These are phyloP conservation scores for Zaprionus bogoriensis DNA, from an alignment of 2,888 invertebrate genomes.

Conservation along the genomic window DNA sequence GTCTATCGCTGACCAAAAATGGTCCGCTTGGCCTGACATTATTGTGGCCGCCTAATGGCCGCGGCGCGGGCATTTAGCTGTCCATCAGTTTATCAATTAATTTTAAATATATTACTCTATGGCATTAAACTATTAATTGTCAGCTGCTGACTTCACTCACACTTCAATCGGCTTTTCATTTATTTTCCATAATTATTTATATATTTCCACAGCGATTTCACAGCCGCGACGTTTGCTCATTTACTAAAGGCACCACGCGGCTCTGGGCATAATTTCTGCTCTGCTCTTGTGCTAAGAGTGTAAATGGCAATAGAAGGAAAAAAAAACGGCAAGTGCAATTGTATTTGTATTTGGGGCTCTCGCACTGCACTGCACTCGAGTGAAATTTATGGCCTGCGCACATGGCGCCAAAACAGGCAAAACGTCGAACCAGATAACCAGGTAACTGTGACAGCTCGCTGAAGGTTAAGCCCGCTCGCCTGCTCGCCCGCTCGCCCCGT, in stretches of 20 bases:
- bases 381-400: constrained; percentile 57
- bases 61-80: constrained; percentile 62
- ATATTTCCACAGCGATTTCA: constrained; percentile 43
- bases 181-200: too few species aligned
- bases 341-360: too few species aligned
- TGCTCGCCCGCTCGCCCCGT: too few species aligned
- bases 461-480: constrained; percentile 58
- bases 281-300: constrained; percentile 13
- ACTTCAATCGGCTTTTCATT: constrained; percentile 15
- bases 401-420: constrained; percentile 49
- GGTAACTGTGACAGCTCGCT: constrained; percentile 67
- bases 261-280: constrained; percentile 25
- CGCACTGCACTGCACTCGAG: too few species aligned
- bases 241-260: constrained; percentile 51
- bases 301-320: constrained; percentile 49
- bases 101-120: constrained; percentile 27
- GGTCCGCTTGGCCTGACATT: constrained; percentile 64
- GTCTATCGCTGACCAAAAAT: constrained; percentile 61
- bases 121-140: constrained; percentile 68
- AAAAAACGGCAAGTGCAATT: constrained; percentile 35
- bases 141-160: constrained; percentile 46
- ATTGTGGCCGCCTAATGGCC: constrained; percentile 52
- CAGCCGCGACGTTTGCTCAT: constrained; percentile 61
- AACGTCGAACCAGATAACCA: constrained; percentile 41
- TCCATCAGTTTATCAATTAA: constrained; percentile 68